A percentile compares a stretch with the other conserved stretches of the same genome.
Evolutionary conservation across 2,888 invertebrate genomes (phyloP).

Genomic region (Pristionchus japonicus): DNA sequence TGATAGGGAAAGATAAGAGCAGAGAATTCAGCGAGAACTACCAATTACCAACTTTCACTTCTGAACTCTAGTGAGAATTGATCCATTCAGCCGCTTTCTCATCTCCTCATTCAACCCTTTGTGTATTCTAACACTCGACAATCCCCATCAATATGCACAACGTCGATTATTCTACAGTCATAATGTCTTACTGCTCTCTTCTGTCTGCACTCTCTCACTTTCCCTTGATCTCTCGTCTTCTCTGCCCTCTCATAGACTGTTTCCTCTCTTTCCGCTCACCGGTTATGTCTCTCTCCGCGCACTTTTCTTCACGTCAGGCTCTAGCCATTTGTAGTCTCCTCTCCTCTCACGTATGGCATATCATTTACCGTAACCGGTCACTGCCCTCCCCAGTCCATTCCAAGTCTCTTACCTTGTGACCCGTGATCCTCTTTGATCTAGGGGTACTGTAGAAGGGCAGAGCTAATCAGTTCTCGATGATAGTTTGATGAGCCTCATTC

Average conservation of each 20-base stretch:
- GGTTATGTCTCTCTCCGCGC: background rate
- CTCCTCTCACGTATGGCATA: slow-evolving; percentile 1
- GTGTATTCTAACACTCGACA: background rate
- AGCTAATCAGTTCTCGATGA: background rate
- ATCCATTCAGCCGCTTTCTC: background rate
- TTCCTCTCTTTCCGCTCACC: background rate
- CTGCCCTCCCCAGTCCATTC: background rate
- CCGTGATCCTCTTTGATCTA: background rate
- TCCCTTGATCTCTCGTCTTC: background rate
- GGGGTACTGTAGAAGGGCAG: slow-evolving; percentile 10
- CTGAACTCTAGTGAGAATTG: background rate
- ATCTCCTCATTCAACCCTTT: background rate
- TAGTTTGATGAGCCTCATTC: background rate
- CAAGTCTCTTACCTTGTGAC: background rate
- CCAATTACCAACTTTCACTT: slow-evolving; percentile 21
- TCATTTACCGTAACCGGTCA: slow-evolving; percentile 37
- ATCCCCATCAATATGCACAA: background rate
- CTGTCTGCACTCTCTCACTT: background rate
- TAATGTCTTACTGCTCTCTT: background rate
- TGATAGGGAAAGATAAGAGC: background rate
- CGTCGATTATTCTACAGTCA: background rate
- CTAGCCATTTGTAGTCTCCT: slow-evolving; percentile 3
- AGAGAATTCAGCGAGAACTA: background rate
- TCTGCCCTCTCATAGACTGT: background rate
- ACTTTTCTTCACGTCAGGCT: slow-evolving; percentile 5